Evolutionary conservation across 1,140 invertebrate genomes (phyloP).

Genomic region (Papilio helenus): DNA sequence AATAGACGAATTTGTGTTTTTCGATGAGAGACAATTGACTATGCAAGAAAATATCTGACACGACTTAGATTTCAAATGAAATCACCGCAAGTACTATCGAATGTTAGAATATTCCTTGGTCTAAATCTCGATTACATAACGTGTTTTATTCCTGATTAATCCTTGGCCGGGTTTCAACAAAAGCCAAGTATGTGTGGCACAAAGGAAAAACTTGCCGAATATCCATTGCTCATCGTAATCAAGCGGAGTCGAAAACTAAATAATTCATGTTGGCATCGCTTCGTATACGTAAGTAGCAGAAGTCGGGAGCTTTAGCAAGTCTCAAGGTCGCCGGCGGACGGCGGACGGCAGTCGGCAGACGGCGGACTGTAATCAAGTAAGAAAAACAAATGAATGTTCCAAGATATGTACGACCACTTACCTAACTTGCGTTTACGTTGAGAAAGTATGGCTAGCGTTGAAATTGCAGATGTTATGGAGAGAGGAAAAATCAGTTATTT

Average conservation of each 20-base stretch:
- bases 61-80: background rate
- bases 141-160: slow-evolving; percentile 12
- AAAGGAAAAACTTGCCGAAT: slow-evolving; percentile 30
- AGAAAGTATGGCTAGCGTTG: background rate
- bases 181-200: background rate
- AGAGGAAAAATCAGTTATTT: too few species aligned
- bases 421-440: background rate
- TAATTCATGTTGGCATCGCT: slow-evolving; percentile 28
- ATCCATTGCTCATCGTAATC: slow-evolving; percentile 25
- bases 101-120: background rate
- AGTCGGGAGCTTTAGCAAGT: background rate
- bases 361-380: slow-evolving; percentile 2
- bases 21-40: too few species aligned
- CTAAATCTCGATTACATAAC: background rate
- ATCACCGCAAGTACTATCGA: background rate
- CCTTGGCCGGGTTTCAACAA: slow-evolving; percentile 19
- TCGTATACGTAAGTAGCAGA: slow-evolving; percentile 15
- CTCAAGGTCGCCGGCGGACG: background rate
- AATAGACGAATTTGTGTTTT: too few species aligned
- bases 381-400: background rate
- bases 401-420: background rate
- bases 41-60: too few species aligned
- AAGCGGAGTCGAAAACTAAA: slow-evolving; percentile 32
- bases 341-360: background rate
- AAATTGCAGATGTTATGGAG: background rate